Evolutionary conservation across 2,888 invertebrate genomes (phyloP).

Genomic region (Chalcis sispes): DNA sequence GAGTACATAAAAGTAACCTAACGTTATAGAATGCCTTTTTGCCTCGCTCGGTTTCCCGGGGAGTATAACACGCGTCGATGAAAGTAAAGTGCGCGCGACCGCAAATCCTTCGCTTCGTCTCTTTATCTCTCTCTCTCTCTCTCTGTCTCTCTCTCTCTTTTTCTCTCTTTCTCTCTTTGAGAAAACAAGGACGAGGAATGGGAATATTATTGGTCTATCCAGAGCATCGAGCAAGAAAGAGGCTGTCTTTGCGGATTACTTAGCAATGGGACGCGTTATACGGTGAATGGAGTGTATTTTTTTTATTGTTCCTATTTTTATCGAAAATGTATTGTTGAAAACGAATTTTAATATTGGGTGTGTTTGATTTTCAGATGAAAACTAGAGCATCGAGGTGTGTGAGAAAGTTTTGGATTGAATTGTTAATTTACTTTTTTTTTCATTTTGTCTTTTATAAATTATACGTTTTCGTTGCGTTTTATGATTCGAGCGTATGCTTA

Average conservation of each 20-base stretch:
- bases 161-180: no score
- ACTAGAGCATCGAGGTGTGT: no score
- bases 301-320: background rate
- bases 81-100: conserved; percentile 46
- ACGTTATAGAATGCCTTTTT: conserved; percentile 42
- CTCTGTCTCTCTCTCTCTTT: no score
- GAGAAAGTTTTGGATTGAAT: no score
- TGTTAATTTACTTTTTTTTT: no score
- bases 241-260: conserved; percentile 1
- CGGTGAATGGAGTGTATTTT: conserved; percentile 19
- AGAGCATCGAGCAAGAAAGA: background rate
- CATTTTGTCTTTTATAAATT: no score
- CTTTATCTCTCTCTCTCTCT: no score
- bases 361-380: background rate
- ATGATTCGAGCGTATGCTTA: no score
- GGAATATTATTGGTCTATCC: background rate
- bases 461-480: no score
- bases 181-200: no score
- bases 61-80: conserved; percentile 43
- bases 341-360: no score
- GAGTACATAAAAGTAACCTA: conserved; percentile 10
- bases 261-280: conserved; percentile 42
- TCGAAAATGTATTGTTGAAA: background rate
- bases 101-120: background rate
- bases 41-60: conserved; percentile 23